Evolutionary conservation across 2,888 invertebrate species (phyloP), one percentile per base, ranked within the genome.

Genomic region (Pyralis farinalis): DNA sequence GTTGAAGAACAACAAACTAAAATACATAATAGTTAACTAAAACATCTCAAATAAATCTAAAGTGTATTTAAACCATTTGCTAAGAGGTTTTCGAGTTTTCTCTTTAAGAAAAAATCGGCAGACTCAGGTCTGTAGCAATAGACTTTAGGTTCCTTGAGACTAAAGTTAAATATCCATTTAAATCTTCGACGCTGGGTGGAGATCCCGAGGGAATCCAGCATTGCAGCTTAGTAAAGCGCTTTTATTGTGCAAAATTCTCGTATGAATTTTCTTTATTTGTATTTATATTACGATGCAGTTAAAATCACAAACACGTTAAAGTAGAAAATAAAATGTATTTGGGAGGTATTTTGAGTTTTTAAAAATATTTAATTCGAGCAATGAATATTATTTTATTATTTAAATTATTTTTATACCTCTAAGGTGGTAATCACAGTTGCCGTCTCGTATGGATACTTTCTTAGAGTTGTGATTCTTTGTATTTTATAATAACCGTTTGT

Each of bases 91-190:
- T 56, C 68, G 68, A 85, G 78, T 82, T 79, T 73, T 69, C 59
- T 56, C 33, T 33, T 39, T 46, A 47, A 53, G 63, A 63, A 73
- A 76, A 76, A 74, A 72, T 60, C 52, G 52, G 58, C 49, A 56
- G 63, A 67, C 66, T 55, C 57, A 45, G 58, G 68, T 66, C 65
- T 69, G 68, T 78, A 68, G 79, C 82, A 80, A 83, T 80, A 82
- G 85, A 85, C 82, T 84, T 78, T 75, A 65, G 80, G 79, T 79
- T 81, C 71, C 77, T 75, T 73, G 81, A 85, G 84, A 84, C 80
- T 81, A 75, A 86, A 85, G 83, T 87, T 87, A 84, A 86, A 85
- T 87, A 87, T 86, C 86, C 84, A 85, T 87, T 87, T 87, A 87
- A 85, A 86, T 86, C 83, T 82, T 83, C 80, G 78, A 76, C 70